Evolutionary conservation across 1,140 invertebrate species (phyloP).

Genomic region (Matsumurasca onukii): DNA sequence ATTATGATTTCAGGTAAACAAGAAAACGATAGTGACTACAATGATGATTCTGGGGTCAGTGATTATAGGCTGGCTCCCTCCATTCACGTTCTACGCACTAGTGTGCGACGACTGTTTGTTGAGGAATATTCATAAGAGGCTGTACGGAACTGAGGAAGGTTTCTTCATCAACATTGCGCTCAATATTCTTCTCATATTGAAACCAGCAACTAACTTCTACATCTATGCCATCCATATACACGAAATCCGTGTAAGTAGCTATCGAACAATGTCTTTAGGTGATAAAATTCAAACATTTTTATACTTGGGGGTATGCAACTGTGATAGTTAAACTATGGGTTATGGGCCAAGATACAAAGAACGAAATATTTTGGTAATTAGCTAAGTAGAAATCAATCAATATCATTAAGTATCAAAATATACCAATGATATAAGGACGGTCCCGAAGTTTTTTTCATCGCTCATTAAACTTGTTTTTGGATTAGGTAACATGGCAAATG

Average conservation of each 20-base stretch:
- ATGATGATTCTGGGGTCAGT: slow-evolving; percentile 67
- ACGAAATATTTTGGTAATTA: too few relatives aligned
- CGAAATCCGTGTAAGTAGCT: slow-evolving; percentile 57
- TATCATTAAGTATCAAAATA: too few relatives aligned
- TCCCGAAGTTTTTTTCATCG: too few relatives aligned
- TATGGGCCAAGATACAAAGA: too few relatives aligned
- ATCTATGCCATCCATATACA: slow-evolving; percentile 66
- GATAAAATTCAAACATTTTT: too few relatives aligned
- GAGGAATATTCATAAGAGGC: slow-evolving; percentile 32
- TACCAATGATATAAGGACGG: too few relatives aligned
- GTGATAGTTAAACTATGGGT: too few relatives aligned
- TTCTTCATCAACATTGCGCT: slow-evolving; percentile 37
- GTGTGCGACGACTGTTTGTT: slow-evolving; percentile 52
- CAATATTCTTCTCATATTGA: slow-evolving; percentile 58
- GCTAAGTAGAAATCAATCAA: too few relatives aligned
- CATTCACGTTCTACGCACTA: slow-evolving; percentile 53
- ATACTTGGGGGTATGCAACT: too few relatives aligned
- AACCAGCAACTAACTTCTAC: slow-evolving; percentile 63
- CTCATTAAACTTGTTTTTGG: too few relatives aligned
- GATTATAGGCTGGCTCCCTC: slow-evolving; percentile 63
- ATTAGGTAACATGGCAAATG: too few relatives aligned
- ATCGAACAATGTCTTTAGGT: too few relatives aligned
- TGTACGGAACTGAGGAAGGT: slow-evolving; percentile 42
- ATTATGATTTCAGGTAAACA: slow-evolving; percentile 55
- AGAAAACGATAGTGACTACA: slow-evolving; percentile 64